Evolutionary conservation across 2,888 invertebrate species (phyloP), one percentile per base, ranked within the genome.

Genomic region (Sepiola atlantica): DNA sequence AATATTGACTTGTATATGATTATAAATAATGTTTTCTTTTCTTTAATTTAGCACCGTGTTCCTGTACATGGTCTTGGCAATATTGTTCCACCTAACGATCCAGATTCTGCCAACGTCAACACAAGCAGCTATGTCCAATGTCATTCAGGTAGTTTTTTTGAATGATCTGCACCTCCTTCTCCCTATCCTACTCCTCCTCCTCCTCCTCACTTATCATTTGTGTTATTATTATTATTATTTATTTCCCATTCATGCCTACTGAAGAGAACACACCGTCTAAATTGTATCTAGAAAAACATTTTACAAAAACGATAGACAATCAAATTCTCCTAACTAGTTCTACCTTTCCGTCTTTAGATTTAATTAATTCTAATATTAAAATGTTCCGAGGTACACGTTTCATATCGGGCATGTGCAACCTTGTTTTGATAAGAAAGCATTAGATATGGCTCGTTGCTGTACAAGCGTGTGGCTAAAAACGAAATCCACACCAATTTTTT

Each of bases 61-160:
- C 97, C 97, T 54, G 96, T 97, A 91, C 96, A 97, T 94, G 97
- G 97, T 93, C 95, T 97, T 94, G 96, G 96, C 77, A 97, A 97
- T 95, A 96, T 97, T 94, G 97, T 97, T 24, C 97, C 97, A 90
- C 97, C 97, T 45, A 96, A 96, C 96, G 97, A 97, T 95, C 97
- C 97, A 28, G 97, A 97, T 95, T 96, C 96, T 18, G 96, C 95
- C 93, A 95, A 95, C 35, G 94, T 95, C 93, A 95, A 90, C 21
- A 92, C 95, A 54, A 94, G 57, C 35, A 35, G 94, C 92, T 94
- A 94, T 94, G 94, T 94, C 91, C 94, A 94, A 94, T 94, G 94
- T 94, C 92, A 94, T 90, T 93, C 94, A 94, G 94, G 95, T 94
- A 91, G 35, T 8, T 61, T 55, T 20, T 61, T 93, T 93, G 32